Evolutionary conservation across 2,113 vertebrate genomes (phyloP), one percentile per base, ranked within the genome.

Genomic region (Thryonomys swinderianus): DNA sequence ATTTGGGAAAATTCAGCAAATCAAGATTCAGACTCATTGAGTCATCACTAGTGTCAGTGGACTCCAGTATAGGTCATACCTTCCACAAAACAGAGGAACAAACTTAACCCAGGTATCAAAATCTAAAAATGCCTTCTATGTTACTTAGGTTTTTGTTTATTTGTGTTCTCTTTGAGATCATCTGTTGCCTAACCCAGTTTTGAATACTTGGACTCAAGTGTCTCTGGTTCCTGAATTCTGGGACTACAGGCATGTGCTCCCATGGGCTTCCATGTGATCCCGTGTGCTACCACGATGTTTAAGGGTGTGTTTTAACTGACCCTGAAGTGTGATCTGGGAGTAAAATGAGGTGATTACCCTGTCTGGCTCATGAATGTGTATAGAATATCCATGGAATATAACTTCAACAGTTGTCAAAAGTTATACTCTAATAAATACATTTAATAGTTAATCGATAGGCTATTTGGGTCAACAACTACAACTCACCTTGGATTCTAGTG

Each of bases 191-290:
- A 69, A 16, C 20, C 9, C 27, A 20, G 8, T 66, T 14, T 78
- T 48, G 61, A 45, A 66, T 40, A n/a, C 23, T 1, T 55, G 59
- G 1, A 2, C 6, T 78, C 20, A 92, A 85, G n/a, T 23, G 18
- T 42, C 11, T 79, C 34, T 80, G 71, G 5, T n/a, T 64, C 8
- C 45, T 7, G 40, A 76, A 20, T 45, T 9, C n/a, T 76, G 3
- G 27, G 8, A n/a, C 5, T 27, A n/a, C 3, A 25, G 9, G 3
- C 30, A 1, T 61, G 40, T 42, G n/a, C n/a, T n/a, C n/a, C n/a
- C n/a, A n/a, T n/a, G n/a, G n/a, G n/a, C n/a, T n/a, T n/a, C n/a
- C n/a, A n/a, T n/a, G n/a, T n/a, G n/a, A n/a, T n/a, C n/a, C n/a
- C n/a, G n/a, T n/a, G n/a, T n/a, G 51, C 16, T 23, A 18, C 5